phyloP scores from a whole-genome alignment of 2,113 vertebrate species.

The Anthoscopus minutus region DNA sequence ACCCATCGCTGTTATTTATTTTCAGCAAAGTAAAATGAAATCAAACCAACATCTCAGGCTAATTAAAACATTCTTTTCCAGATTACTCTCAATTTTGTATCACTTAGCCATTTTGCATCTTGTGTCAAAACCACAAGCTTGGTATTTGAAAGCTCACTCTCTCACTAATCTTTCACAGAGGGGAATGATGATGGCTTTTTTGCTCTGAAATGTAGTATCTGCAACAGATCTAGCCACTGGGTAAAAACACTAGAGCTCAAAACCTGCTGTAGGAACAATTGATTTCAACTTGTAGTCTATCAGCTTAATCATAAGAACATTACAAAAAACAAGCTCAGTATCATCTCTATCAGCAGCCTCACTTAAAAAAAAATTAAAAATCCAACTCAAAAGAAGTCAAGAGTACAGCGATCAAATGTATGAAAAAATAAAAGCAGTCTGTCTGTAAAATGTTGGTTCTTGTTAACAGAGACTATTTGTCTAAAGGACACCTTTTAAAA shows the following conservation, averaged over 20 bases:
- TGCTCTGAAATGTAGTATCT: not conserved
- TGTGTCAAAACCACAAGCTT: not conserved
- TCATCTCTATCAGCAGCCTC: not conserved
- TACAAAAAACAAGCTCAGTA: not conserved
- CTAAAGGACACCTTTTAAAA: conserved; percentile 30
- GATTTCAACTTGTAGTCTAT: not conserved
- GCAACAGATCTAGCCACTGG: not conserved
- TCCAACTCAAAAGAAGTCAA: not conserved
- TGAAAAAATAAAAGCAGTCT: not conserved
- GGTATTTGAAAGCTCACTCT: not conserved
- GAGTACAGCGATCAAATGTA: not conserved
- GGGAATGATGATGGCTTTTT: not conserved
- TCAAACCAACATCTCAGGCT: not conserved
- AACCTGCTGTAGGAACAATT: not conserved
- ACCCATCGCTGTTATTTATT: not conserved
- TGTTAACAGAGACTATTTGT: conserved; percentile 12
- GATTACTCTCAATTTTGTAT: not conserved
- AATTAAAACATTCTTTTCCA: not conserved
- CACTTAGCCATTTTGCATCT: not conserved
- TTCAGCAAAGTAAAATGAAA: not conserved
- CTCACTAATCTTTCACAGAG: not conserved
- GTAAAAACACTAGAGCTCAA: not conserved
- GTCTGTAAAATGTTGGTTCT: not conserved
- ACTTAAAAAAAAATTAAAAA: not conserved
- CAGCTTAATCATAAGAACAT: not conserved